phyloP scores from a whole-genome alignment of 2,113 vertebrate genomes.

The Campylorhamphus procurvoides region DNA sequence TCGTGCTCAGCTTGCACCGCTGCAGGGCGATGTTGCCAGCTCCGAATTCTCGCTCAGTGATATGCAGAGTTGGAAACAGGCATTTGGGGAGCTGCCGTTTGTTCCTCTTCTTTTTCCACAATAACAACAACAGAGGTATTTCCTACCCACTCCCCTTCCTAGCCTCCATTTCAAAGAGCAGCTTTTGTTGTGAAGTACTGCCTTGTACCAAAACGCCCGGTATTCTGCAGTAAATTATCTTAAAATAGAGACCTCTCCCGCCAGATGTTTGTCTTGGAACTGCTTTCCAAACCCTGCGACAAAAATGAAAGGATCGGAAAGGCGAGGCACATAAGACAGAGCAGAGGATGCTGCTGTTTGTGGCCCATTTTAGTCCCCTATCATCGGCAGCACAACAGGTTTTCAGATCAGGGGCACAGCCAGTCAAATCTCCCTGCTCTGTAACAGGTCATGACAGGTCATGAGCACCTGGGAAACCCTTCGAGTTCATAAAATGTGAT shows the following conservation, averaged over 20 bases:
- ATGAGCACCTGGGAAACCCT: background rate
- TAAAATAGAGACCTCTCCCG: background rate
- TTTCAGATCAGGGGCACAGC: background rate
- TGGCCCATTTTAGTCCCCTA: fast-evolving
- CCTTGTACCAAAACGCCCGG: background rate
- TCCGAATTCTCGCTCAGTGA: fast-evolving
- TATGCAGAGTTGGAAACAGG: background rate
- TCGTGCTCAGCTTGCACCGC: fast-evolving
- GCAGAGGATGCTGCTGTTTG: background rate
- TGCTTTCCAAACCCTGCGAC: background rate
- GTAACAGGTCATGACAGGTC: background rate
- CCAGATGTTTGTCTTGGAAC: slow-evolving; percentile 35
- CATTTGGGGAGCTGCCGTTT: background rate
- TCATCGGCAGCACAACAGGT: background rate
- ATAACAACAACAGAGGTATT: background rate
- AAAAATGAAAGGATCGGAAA: background rate
- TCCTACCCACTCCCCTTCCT: background rate
- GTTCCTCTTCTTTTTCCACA: background rate
- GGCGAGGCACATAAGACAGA: background rate
- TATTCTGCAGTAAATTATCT: slow-evolving; percentile 21
- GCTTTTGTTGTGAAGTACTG: background rate
- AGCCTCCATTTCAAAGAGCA: background rate
- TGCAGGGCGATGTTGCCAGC: background rate
- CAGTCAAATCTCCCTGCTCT: background rate
- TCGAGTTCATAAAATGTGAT: fast-evolving